Conservation (phyloP, 1,140 invertebrate genomes). For the Anastrepha obliqua region DNA sequence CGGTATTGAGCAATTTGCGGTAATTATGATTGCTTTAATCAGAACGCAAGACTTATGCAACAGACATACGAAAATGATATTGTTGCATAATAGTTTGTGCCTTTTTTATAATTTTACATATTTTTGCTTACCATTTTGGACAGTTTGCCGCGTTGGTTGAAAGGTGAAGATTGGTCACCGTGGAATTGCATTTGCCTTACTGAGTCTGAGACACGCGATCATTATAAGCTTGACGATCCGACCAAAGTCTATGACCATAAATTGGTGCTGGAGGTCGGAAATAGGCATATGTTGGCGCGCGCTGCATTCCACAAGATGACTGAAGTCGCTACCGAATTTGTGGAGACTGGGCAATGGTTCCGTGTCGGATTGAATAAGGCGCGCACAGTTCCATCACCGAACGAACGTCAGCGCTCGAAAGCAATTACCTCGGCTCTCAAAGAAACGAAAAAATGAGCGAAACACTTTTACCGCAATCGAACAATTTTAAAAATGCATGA, state of each 20-base stretch:
- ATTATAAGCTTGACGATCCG: slow-evolving; percentile 75
- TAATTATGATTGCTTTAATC: slow-evolving; percentile 51
- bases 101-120: slow-evolving; percentile 25
- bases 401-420: slow-evolving; percentile 15
- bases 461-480: not conserved
- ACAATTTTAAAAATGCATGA: not conserved
- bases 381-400: slow-evolving; percentile 57
- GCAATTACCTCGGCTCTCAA: not conserved
- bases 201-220: slow-evolving; percentile 77
- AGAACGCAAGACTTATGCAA: slow-evolving; percentile 7
- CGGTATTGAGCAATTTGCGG: slow-evolving; percentile 76
- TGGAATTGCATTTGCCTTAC: slow-evolving; percentile 82
- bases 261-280: slow-evolving; percentile 69
- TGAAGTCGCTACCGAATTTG: slow-evolving; percentile 67
- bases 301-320: slow-evolving; percentile 69
- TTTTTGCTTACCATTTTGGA: slow-evolving; percentile 31
- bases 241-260: slow-evolving; percentile 75
- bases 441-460: slow-evolving; percentile 39
- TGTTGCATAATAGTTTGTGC: slow-evolving; percentile 8
- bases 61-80: not conserved
- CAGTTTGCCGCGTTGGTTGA: slow-evolving; percentile 77
- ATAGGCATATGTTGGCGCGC: slow-evolving; percentile 68
- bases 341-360: slow-evolving; percentile 72
- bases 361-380: slow-evolving; percentile 71
- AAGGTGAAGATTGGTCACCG: slow-evolving; percentile 78